These are phyloP conservation scores for Urechis unicinctus DNA, from an alignment of 2,888 invertebrate species.

Conservation along the genomic window DNA sequence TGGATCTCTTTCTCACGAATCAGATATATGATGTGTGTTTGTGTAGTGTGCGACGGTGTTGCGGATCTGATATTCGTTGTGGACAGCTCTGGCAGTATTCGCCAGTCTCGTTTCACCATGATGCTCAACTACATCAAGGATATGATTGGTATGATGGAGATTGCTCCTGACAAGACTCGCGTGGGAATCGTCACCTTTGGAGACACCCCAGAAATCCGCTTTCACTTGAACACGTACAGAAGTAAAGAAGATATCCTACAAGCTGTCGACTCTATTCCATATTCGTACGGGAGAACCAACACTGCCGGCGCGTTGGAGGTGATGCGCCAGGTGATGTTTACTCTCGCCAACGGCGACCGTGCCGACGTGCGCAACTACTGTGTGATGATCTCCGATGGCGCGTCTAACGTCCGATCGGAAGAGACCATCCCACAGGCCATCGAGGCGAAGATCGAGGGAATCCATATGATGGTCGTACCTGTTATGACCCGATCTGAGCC, in stretches of 20 bases:
- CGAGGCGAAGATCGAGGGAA: constrained; percentile 10
- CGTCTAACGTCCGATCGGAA: constrained; percentile 25
- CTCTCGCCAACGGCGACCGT: constrained; percentile 14
- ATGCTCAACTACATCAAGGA: constrained; percentile 31
- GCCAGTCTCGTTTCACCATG: constrained; percentile 25
- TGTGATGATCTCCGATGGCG: constrained; percentile 34
- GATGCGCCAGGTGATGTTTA: constrained; percentile 14
- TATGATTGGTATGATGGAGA: constrained; percentile 33
- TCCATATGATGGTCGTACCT: constrained; percentile 18
- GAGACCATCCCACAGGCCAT: constrained; percentile 15
- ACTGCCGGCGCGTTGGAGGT: constrained; percentile 10
- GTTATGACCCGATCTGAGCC: constrained; percentile 6
- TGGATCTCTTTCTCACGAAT: no score
- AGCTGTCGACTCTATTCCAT: constrained; percentile 5
- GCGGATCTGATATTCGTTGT: constrained; percentile 33
- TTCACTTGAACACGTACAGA: constrained; percentile 31
- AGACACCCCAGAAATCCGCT: constrained; percentile 27
- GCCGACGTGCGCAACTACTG: constrained; percentile 17
- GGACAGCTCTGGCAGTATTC: constrained; percentile 39
- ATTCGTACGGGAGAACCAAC: constrained; percentile 11
- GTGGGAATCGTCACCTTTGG: constrained; percentile 36
- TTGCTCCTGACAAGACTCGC: constrained; percentile 29
- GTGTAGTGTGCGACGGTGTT: constrained; percentile 16
- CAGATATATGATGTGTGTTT: no score
- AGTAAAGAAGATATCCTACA: constrained; percentile 17